Percentiles rank a stretch among this genome's conserved stretches.
phyloP scores from a whole-genome alignment of 2,113 vertebrate genomes.

The Lonchura striata region DNA sequence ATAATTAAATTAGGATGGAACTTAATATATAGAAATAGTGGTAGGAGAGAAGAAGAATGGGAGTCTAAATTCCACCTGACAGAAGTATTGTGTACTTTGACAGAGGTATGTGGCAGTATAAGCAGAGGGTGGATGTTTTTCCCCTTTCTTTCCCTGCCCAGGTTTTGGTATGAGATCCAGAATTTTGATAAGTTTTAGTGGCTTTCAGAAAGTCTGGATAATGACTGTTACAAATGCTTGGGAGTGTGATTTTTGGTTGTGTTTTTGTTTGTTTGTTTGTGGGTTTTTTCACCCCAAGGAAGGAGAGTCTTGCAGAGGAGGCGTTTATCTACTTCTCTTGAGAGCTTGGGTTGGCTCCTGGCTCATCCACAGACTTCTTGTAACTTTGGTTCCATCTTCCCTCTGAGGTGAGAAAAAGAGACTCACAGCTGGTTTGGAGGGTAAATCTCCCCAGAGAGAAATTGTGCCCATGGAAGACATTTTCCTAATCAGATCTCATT shows the following conservation, averaged over 20 bases:
- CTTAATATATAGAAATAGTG: not conserved
- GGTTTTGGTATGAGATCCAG: not conserved
- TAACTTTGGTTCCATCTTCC: not conserved
- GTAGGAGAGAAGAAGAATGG: not conserved
- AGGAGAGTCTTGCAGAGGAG: not conserved
- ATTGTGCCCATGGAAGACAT: not conserved
- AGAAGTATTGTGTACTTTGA: not conserved
- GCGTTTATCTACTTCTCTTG: not conserved
- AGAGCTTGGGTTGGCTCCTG: not conserved
- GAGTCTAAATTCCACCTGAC: not conserved
- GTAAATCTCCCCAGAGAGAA: not conserved
- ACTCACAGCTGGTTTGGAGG: not conserved
- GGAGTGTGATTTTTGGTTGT: not conserved
- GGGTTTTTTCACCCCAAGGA: not conserved
- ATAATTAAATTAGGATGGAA: constrained; percentile 13
- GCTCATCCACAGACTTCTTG: not conserved
- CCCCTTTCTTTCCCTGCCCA: not conserved
- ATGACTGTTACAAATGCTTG: not conserved
- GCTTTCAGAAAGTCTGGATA: not conserved
- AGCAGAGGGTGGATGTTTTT: not conserved
- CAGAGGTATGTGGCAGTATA: not conserved
- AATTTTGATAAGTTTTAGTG: not conserved
- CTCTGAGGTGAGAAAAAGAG: not conserved
- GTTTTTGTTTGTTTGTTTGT: not conserved
- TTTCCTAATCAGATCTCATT: not conserved